phyloP scores from a whole-genome alignment of 2,888 invertebrate species.

The Amblyjoppa proteus region DNA sequence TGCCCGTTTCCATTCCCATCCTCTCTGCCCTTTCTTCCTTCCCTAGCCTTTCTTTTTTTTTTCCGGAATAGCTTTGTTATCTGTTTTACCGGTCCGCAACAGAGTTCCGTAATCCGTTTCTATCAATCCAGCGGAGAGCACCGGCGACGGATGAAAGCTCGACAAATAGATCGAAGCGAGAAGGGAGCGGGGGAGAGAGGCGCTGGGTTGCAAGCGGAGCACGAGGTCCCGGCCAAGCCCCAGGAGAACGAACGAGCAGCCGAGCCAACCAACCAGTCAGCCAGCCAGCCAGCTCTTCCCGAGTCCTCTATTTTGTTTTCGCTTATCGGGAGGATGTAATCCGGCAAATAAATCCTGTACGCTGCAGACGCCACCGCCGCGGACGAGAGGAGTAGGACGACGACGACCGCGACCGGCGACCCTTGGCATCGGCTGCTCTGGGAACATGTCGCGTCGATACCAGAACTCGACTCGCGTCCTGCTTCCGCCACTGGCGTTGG shows the following conservation, averaged over 20 bases:
- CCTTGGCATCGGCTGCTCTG: constrained; percentile 69
- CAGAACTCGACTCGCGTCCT: constrained; percentile 69
- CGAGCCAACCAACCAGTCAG: constrained; percentile 60
- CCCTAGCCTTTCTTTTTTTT: constrained; percentile 66
- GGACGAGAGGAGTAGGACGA: constrained; percentile 43
- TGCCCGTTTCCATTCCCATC: constrained; percentile 50
- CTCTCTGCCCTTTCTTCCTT: constrained; percentile 61
- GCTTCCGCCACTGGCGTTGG: constrained; percentile 47
- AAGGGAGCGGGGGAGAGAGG: constrained; percentile 63
- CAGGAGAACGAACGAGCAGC: constrained; percentile 61
- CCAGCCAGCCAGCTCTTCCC: constrained; percentile 47
- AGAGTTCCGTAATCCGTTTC: constrained; percentile 78
- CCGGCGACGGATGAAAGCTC: constrained; percentile 75
- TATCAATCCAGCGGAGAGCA: constrained; percentile 76
- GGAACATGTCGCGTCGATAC: constrained; percentile 76
- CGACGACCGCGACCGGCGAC: constrained; percentile 68
- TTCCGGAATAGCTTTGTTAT: constrained; percentile 77
- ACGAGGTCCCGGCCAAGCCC: constrained; percentile 60
- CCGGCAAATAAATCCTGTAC: constrained; percentile 79
- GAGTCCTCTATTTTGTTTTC: constrained; percentile 76
- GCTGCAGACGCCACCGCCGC: constrained; percentile 72
- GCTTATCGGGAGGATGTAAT: constrained; percentile 79
- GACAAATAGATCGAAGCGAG: constrained; percentile 76
- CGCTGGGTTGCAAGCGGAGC: constrained; percentile 40
- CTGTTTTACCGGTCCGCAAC: constrained; percentile 77